These are phyloP conservation scores for Galaxea fascicularis DNA, from an alignment of 92 coral and sea anemone genomes.

Conservation along the genomic window DNA sequence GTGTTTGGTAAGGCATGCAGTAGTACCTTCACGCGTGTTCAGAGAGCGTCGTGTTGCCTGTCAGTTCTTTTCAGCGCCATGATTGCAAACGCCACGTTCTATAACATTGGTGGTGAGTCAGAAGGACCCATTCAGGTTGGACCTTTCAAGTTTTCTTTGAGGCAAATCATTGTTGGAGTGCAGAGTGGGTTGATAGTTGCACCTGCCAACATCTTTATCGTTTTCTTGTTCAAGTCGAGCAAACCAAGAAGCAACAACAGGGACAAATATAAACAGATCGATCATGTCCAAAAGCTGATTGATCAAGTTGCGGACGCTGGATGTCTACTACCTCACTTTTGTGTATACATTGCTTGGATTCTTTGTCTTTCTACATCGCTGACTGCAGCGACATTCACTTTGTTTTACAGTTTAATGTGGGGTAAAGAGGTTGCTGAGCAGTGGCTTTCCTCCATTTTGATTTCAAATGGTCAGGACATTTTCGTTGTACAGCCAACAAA, in stretches of 20 bases:
- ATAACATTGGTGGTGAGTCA: constrained; percentile 42
- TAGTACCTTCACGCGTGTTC: constrained; percentile 62
- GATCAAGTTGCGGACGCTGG: neutral
- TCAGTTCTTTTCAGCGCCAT: constrained; percentile 55
- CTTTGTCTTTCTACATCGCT: constrained; percentile 51
- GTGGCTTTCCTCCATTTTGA: constrained; percentile 72
- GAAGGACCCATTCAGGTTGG: constrained; percentile 54
- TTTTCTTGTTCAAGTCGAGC: constrained; percentile 13
- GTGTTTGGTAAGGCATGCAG: constrained; percentile 57
- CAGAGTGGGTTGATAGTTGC: constrained; percentile 67
- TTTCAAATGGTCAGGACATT: constrained; percentile 64
- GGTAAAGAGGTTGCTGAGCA: constrained; percentile 71
- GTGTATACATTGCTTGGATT: constrained; percentile 71
- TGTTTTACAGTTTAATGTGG: constrained; percentile 78
- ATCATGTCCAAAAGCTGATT: constrained; percentile 8
- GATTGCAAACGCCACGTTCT: constrained; percentile 73
- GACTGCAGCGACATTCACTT: constrained; percentile 68
- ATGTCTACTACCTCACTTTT: constrained; percentile 68
- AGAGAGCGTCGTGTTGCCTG: constrained; percentile 70
- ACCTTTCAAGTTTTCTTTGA: constrained; percentile 53
- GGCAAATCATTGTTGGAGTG: constrained; percentile 59
- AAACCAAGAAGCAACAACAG: neutral
- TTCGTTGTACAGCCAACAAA: constrained; percentile 69
- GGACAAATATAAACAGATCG: neutral
- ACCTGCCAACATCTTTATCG: constrained; percentile 59